phyloP scores from a whole-genome alignment of 2,113 vertebrate genomes.

The Prunella fulvescens region DNA sequence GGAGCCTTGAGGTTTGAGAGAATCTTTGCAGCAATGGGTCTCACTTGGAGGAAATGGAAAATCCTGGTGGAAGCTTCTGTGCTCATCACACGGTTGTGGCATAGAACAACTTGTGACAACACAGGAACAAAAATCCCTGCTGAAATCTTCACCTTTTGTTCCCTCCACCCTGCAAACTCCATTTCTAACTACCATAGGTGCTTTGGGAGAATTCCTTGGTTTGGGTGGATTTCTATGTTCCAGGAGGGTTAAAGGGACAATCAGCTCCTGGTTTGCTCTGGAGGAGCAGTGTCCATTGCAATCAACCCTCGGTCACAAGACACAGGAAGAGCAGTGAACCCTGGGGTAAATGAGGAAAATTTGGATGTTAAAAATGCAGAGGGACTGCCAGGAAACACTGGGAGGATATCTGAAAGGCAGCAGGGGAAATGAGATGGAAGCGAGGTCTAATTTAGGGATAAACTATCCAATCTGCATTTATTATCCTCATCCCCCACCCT shows the following conservation, averaged over 20 bases:
- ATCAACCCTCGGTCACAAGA: slow-evolving; percentile 1
- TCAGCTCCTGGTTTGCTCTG: not conserved
- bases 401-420: not conserved
- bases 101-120: fast-evolving
- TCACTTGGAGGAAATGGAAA: not conserved
- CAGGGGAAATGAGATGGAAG: not conserved
- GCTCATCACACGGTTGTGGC: fast-evolving
- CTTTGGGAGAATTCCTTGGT: not conserved
- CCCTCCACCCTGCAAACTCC: fast-evolving
- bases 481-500: not conserved
- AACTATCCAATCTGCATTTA: not conserved
- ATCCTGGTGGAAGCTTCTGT: not conserved
- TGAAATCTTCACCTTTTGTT: not conserved
- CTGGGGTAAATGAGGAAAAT: not conserved
- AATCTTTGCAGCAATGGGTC: not conserved
- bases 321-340: slow-evolving; percentile 67
- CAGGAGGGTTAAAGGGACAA: not conserved
- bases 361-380: slow-evolving; percentile 24
- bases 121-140: not conserved
- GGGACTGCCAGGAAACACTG: slow-evolving; percentile 22
- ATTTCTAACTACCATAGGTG: not conserved
- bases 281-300: not conserved
- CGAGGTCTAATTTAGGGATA: not conserved
- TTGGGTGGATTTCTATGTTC: not conserved
- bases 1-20: not conserved